Evolutionary conservation across 2,888 invertebrate genomes (phyloP).

Genomic region (Eupithecia tripunctaria): DNA sequence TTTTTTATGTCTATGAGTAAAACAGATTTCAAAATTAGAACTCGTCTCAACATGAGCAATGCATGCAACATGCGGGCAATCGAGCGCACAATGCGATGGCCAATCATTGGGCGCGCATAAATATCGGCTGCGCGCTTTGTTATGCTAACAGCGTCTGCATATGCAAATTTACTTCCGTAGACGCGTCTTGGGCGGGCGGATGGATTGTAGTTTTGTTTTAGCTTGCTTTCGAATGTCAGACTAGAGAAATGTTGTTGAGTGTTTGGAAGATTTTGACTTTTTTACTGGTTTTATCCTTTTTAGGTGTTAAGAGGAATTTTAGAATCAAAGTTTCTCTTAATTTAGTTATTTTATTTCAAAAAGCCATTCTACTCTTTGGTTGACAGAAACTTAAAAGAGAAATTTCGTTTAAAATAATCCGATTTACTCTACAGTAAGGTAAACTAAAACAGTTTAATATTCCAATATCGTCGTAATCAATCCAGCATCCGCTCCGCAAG

Average conservation of each 20-base stretch:
- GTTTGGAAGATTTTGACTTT: background rate
- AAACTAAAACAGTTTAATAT: conserved; percentile 18
- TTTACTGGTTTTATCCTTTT: background rate
- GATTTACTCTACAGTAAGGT: background rate
- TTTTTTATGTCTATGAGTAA: too few relatives aligned
- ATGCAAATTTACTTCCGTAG: conserved; percentile 69
- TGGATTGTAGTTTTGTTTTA: conserved; percentile 36
- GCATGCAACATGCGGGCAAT: conserved; percentile 44
- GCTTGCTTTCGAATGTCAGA: conserved; percentile 6
- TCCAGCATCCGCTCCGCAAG: conserved; percentile 38
- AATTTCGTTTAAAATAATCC: background rate
- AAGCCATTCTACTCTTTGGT: too few relatives aligned
- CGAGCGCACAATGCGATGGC: conserved; percentile 48
- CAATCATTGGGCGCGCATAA: conserved; percentile 65
- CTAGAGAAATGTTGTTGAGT: background rate
- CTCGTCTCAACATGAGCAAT: conserved; percentile 34
- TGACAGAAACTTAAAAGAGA: background rate
- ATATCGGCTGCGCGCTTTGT: conserved; percentile 67
- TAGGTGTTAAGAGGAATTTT: background rate
- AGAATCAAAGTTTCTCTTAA: background rate
- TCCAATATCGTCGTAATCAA: conserved; percentile 34
- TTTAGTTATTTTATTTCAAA: background rate
- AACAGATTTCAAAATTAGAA: conserved; percentile 32
- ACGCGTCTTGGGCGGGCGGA: conserved; percentile 56
- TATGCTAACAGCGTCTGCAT: conserved; percentile 68